phyloP scores from a whole-genome alignment of 2,888 invertebrate species.

The Dryomyza anilis region DNA sequence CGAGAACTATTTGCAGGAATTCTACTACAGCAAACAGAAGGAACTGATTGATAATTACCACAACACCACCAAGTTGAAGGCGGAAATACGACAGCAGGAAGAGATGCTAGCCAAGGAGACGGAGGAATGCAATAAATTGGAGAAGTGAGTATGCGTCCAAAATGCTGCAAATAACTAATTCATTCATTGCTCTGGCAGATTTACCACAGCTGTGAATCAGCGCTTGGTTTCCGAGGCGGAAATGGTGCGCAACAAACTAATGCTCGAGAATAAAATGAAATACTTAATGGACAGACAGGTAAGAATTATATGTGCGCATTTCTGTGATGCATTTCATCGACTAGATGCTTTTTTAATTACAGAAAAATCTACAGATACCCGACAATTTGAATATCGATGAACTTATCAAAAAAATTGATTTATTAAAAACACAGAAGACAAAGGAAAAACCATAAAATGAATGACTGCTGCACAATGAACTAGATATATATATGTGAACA shows the following conservation, averaged over 20 bases:
- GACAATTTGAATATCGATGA: conserved; percentile 50
- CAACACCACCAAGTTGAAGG: conserved; percentile 36
- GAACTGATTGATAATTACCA: conserved; percentile 45
- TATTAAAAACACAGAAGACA: conserved; percentile 36
- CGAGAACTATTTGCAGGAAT: conserved; percentile 46
- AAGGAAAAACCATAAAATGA: conserved; percentile 36
- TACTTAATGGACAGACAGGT: conserved; percentile 45
- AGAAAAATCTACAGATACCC: conserved; percentile 40
- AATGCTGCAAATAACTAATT: too few species aligned
- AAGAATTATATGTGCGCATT: not conserved
- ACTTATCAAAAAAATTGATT: conserved; percentile 49
- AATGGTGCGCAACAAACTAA: conserved; percentile 40
- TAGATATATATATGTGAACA: not conserved
- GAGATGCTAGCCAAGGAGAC: conserved; percentile 41
- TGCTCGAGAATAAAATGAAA: conserved; percentile 43
- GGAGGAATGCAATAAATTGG: conserved; percentile 41
- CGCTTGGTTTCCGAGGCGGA: conserved; percentile 42
- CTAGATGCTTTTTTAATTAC: conserved; percentile 14
- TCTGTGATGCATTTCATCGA: not conserved
- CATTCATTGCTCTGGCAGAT: conserved; percentile 38
- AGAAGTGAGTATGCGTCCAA: conserved; percentile 40
- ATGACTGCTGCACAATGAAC: not conserved
- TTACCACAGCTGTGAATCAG: conserved; percentile 41
- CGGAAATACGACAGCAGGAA: conserved; percentile 42
- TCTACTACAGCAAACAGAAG: conserved; percentile 44